Evolutionary conservation across 1,140 invertebrate species (phyloP), one percentile per base, ranked within the genome.

Genomic region (Brachionus manjavacas): DNA sequence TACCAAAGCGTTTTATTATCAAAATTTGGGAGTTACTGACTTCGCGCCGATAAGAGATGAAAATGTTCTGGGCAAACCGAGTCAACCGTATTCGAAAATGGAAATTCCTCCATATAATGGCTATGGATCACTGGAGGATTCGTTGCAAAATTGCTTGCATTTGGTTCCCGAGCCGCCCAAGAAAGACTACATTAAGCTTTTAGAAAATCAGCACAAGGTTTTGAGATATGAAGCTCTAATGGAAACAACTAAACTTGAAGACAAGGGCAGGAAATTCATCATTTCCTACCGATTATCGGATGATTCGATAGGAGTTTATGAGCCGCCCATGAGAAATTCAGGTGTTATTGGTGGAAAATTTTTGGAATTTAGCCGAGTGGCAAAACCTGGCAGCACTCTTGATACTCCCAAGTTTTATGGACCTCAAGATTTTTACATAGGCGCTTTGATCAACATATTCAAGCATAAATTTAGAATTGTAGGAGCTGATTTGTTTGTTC

Each of bases 41-140:
- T 89, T 91, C 88, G 68, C 85, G 41, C 66, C 88, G 28, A 86
- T 90, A 35, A 88, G 90, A 84, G 87, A 41, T n/a, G 35, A 66
- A 83, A 74, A 84, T 31, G 25, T 66, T 31, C n/a, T 39, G 14
- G 66, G 78, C 7, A 35, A 11, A 12, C 16, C 83, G 85, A 74
- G 35, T 84, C 25, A 88, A 86, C 81, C 85, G 86, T 76, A 76
- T 88, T 52, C 87, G 87, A 28, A 88, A 89, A 86, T 90, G 89
- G 89, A 90, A 87, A 89, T 90, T 84, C 94, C 95, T 11, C 94
- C 95, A 1, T 95, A 95, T 91, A 96, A 95, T 87, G 95, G 95
- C 4, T 95, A 93, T 89, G 95, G 95, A 4, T 92, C 92, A 0
- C 93, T 94, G 85, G 94, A 94, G 87, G 94, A 95, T 89, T 92